Percentiles rank a stretch among this genome's conserved stretches.
Conservation (phyloP, 2,888 invertebrate genomes). For the Apocheima hispidaria region DNA sequence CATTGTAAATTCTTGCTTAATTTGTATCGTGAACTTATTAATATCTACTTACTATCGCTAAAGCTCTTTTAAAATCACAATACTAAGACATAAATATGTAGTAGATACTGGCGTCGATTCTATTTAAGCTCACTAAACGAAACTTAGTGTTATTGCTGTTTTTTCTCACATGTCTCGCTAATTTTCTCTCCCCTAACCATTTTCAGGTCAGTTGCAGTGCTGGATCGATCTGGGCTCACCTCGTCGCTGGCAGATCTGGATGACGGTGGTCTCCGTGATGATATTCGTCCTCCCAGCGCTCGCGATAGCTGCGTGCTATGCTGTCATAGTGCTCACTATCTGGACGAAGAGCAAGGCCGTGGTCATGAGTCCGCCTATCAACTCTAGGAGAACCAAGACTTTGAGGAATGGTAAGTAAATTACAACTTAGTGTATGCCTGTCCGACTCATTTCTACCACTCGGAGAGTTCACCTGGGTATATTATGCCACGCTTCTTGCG, state of each 20-base stretch:
- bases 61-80: too few species aligned
- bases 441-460: too few species aligned
- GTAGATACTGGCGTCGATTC: too few species aligned
- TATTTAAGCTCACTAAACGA: too few species aligned
- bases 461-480: too few species aligned
- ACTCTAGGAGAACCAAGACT: conserved; percentile 76
- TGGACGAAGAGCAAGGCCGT: conserved; percentile 94
- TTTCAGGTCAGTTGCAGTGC: conserved; percentile 91
- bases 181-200: not conserved
- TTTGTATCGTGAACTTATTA: too few species aligned
- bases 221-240: conserved; percentile 94
- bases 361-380: conserved; percentile 84
- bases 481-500: too few species aligned
- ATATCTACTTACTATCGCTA: too few species aligned
- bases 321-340: conserved; percentile 95
- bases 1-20: too few species aligned
- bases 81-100: too few species aligned
- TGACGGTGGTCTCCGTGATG: conserved; percentile 92
- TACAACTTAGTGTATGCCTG: not conserved
- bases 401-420: conserved; percentile 69
- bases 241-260: conserved; percentile 94
- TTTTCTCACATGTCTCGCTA: too few species aligned
- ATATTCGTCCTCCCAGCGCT: conserved; percentile 95
- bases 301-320: conserved; percentile 95
- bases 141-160: too few species aligned